phyloP scores from a whole-genome alignment of 2,888 invertebrate species.

The Dynastes hyllus region DNA sequence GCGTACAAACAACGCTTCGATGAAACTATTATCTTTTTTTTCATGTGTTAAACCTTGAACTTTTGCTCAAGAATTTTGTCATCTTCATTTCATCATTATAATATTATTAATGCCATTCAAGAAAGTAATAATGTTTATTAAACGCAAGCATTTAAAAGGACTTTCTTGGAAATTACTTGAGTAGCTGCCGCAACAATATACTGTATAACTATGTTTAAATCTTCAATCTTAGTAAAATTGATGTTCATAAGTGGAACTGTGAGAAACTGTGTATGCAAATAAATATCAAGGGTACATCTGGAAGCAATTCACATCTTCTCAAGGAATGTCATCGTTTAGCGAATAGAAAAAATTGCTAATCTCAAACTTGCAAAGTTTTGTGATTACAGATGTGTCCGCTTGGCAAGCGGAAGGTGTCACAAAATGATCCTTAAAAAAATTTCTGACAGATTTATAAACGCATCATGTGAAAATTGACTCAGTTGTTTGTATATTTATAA shows the following conservation, averaged over 20 bases:
- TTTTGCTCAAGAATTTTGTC: too few relatives aligned
- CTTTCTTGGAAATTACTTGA: too few relatives aligned
- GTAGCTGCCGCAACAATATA: not conserved
- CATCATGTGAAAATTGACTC: not conserved
- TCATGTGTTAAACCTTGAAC: too few relatives aligned
- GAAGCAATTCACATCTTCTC: conserved; percentile 11
- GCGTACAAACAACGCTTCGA: too few relatives aligned
- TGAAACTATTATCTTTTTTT: too few relatives aligned
- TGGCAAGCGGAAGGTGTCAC: conserved; percentile 10
- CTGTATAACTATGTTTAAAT: conserved; percentile 12
- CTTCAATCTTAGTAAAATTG: conserved; percentile 20
- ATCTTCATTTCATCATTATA: too few relatives aligned
- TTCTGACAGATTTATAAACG: not conserved
- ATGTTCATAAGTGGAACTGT: conserved; percentile 25
- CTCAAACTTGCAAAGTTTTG: not conserved
- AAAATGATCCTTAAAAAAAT: not conserved
- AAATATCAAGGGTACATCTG: conserved; percentile 38
- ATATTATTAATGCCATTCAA: too few relatives aligned
- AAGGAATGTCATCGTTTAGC: not conserved
- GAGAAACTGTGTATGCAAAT: conserved; percentile 32
- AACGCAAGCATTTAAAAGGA: too few relatives aligned
- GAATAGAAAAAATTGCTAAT: conserved; percentile 13
- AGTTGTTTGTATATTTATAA: too few relatives aligned
- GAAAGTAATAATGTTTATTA: too few relatives aligned
- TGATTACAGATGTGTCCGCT: not conserved